Evolutionary conservation across 2,888 invertebrate species (phyloP), one percentile per base, ranked within the genome.

Genomic region (Hemistola chrysoprasaria): DNA sequence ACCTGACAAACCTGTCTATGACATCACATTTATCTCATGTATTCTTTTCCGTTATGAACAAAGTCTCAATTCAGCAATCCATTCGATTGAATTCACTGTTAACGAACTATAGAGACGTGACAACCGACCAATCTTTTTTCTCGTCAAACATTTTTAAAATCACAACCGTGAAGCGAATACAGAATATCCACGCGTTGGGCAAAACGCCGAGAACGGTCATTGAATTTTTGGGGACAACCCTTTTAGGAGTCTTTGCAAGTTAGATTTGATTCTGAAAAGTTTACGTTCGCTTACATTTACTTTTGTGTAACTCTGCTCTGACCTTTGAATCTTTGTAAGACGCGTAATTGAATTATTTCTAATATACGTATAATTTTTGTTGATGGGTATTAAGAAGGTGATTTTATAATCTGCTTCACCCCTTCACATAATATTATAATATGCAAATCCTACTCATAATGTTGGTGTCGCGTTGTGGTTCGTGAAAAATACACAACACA

Each of bases 81-180:
- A 49, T 47, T 48, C 57, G 59, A 62, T 66, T 65, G 65, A 61
- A 69, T 71, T 55, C 58, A 44, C 45, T 58, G 66, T 57, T 71
- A 71, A 71, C 70, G 70, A 71, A 71, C 71, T 69, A 71, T 68
- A 66, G 59, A 58, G 48, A 65, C 56, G 63, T 64, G 65, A 65
- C 62, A 60, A 51, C 54, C 45, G 49, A 23, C 45, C 30, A 52
- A 50, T 53, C 57, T 63, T 69, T 70, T 70, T 63, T 52, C 39
- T 42, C 41, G 53, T 59, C 65, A 70, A 66, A 61, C 55, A 56
- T 54, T 63, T 65, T 56, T 55, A 46, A 48, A 43, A 55, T 59
- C 54, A 44, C 51, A 37, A 22, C 43, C 44, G 55, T 50, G 57
- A 40, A 34, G 39, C 29, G 59, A 60, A 59, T 62, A 54, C 31